Conservation (phyloP, 2,888 invertebrate genomes). For the Acleris cristana region DNA sequence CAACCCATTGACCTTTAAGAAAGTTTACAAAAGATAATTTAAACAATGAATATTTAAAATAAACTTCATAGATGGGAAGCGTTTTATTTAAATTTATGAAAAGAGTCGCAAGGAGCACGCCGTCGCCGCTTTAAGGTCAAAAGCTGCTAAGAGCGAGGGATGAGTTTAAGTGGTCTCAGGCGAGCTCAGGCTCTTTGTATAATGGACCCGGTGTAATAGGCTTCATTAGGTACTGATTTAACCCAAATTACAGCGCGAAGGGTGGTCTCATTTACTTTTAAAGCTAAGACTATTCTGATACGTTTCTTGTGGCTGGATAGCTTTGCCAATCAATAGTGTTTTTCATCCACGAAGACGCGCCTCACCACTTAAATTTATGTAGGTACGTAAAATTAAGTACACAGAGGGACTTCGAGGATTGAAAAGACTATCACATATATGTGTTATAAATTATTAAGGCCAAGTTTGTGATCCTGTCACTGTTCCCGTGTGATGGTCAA, state of each 20-base stretch:
- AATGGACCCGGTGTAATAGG: constrained; percentile 28
- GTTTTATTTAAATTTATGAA: constrained; percentile 35
- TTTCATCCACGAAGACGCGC: no score
- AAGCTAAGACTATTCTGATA: not conserved
- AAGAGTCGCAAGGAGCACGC: constrained; percentile 16
- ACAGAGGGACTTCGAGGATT: no score
- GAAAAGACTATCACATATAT: no score
- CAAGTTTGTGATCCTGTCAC: no score
- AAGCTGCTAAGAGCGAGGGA: constrained; percentile 44
- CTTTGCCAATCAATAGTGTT: no score
- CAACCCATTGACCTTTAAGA: no score
- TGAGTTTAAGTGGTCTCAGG: constrained; percentile 41
- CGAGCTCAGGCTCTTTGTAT: constrained; percentile 21
- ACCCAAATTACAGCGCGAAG: constrained; percentile 19
- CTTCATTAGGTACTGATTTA: constrained; percentile 28
- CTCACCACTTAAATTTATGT: no score
- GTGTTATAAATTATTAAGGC: no score
- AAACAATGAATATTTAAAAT: constrained; percentile 22
- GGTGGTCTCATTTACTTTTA: constrained; percentile 11
- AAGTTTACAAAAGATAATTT: constrained; percentile 7
- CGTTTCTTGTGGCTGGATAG: no score
- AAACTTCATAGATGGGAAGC: constrained; percentile 27
- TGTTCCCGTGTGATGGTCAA: no score
- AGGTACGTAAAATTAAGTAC: no score
- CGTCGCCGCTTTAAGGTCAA: constrained; percentile 43